Conservation (phyloP, 1,140 invertebrate species). For the Plodia interpunctella region DNA sequence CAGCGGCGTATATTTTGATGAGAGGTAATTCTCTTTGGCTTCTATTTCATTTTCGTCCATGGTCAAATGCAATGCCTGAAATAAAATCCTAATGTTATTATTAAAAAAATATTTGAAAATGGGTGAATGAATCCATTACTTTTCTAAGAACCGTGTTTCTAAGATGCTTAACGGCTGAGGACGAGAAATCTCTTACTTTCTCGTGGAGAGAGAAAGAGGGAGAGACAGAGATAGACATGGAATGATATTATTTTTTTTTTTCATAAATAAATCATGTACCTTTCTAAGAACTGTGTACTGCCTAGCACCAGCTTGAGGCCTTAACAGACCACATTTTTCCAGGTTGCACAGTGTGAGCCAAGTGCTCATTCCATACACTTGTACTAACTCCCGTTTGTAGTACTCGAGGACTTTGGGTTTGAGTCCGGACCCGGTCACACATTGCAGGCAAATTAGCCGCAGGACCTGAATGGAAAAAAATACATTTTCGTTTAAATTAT, state of each 20-base stretch:
- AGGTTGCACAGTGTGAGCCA: slow-evolving; percentile 90
- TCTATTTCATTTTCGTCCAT: slow-evolving; percentile 91
- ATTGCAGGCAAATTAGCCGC: slow-evolving; percentile 93
- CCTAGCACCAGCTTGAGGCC: slow-evolving; percentile 82
- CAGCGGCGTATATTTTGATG: slow-evolving; percentile 96
- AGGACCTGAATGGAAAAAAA: slow-evolving; percentile 76
- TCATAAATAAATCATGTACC: slow-evolving; percentile 49
- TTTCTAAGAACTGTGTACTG: slow-evolving; percentile 85
- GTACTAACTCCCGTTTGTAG: slow-evolving; percentile 94
- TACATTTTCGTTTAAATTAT: no score
- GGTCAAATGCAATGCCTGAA: slow-evolving; percentile 86
- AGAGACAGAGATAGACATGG: no score
- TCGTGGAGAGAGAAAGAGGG: no score
- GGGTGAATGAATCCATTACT: slow-evolving; percentile 47
- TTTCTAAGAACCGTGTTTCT: slow-evolving; percentile 85
- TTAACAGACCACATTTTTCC: slow-evolving; percentile 91
- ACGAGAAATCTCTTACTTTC: no score
- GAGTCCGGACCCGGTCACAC: slow-evolving; percentile 90
- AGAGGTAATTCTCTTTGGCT: slow-evolving; percentile 94
- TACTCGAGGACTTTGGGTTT: slow-evolving; percentile 93
- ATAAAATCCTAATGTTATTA: slow-evolving; percentile 27
- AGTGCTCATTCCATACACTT: slow-evolving; percentile 94
- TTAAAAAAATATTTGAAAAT: background rate
- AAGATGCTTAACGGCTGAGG: no score
- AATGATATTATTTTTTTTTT: no score